A percentile compares a stretch with the other conserved stretches of the same genome.
Evolutionary conservation across 2,888 invertebrate genomes (phyloP).

Genomic region (Allophyes oxyacanthae): DNA sequence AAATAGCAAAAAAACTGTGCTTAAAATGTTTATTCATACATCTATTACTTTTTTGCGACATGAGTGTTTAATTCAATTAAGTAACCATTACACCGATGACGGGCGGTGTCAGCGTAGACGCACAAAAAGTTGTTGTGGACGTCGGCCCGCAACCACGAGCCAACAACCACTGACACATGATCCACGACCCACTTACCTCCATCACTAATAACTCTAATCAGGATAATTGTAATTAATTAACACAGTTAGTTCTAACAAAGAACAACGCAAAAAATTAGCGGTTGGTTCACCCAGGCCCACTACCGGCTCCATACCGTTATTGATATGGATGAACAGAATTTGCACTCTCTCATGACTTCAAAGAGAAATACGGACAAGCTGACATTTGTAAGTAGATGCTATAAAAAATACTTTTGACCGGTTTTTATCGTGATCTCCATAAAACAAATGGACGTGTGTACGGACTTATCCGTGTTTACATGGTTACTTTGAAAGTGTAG

Average conservation of each 20-base stretch:
- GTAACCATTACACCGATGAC: conserved; percentile 74
- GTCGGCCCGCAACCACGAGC: conserved; percentile 53
- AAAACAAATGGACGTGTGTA: conserved; percentile 55
- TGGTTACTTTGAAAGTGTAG: conserved; percentile 37
- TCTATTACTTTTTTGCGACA: conserved; percentile 52
- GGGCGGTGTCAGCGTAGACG: conserved; percentile 72
- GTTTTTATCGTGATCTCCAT: conserved; percentile 54
- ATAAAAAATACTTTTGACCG: conserved; percentile 50
- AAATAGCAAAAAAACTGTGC: conserved; percentile 23
- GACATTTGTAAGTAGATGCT: conserved; percentile 52
- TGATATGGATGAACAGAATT: conserved; percentile 68
- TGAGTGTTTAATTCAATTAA: conserved; percentile 81
- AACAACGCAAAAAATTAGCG: conserved; percentile 61
- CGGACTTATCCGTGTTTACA: conserved; percentile 45
- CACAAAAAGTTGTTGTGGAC: conserved; percentile 74
- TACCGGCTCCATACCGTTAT: conserved; percentile 62
- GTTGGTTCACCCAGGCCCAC: conserved; percentile 59
- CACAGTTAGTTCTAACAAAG: conserved; percentile 78
- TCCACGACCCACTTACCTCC: conserved; percentile 75
- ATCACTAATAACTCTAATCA: conserved; percentile 77
- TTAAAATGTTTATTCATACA: conserved; percentile 47
- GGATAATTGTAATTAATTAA: conserved; percentile 82
- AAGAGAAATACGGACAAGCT: conserved; percentile 58
- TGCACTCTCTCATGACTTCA: conserved; percentile 59
- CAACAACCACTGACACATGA: conserved; percentile 61